Evolutionary conservation across 2,888 invertebrate species (phyloP), one percentile per base, ranked within the genome.

Genomic region (Plagodis pulveraria): DNA sequence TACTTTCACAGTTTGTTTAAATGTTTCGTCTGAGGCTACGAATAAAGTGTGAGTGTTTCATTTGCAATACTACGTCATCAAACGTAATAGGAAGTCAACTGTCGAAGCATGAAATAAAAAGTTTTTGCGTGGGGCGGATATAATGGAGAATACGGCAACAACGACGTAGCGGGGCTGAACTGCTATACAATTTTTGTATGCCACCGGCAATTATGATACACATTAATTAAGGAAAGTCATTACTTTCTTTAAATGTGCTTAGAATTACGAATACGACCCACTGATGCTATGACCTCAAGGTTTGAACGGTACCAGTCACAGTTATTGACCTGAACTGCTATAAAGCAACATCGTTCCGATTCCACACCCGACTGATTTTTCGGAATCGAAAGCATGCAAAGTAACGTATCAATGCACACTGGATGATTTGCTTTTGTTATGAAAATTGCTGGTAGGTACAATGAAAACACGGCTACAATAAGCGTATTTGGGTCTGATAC

Each of bases 241-340:
- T 36, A 5, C 36, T 36, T 36, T 36, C 36, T 36, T 4, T 36
- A 36, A 6, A 36, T 36, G 36, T 5, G 5, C 8, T 36, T 36
- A 8, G 36, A 8, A 36, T 8, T 36, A 8, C 5, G 36, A 7
- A 11, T 36, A n/a, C 50, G 53, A 40, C 50, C 53, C 40, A 58
- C 33, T 47, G 34, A 41, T 45, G n/a, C 10, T 5, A 49, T 38
- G 36, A 34, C 4, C 22, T 4, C 22, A 22, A 22, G 22, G 77
- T 78, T 38, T 1, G 75, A 45, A 36, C 35, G 35, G 77, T 78
- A 74, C 76, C 75, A 73, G 76, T 67, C 78, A 72, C 66, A 77
- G 68, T 70, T 70, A 80, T 75, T 88, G 86, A 86, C 85, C 86
- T 81, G 83, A 73, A 81, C 70, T 66, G 56, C 56, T 69, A 64